Evolutionary conservation across 2,113 vertebrate species (phyloP).

Genomic region (Leucosticte australis): DNA sequence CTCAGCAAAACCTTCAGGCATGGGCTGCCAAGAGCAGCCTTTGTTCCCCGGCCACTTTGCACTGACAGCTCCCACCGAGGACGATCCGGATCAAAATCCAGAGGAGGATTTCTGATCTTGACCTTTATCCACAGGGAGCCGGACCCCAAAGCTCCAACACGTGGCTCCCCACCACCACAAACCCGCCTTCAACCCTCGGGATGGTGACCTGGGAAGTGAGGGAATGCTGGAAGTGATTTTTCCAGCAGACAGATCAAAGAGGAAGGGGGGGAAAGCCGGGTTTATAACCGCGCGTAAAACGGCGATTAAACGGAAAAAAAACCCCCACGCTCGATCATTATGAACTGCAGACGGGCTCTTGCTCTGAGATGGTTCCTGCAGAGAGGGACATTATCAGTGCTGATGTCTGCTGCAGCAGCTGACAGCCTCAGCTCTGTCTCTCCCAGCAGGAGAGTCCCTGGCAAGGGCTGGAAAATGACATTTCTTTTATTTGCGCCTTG

Average conservation of each 20-base stretch:
- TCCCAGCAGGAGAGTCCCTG: conserved; percentile 7
- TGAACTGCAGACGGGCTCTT: not conserved
- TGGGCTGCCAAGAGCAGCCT: not conserved
- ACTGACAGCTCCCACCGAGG: not conserved
- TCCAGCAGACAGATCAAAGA: conserved; percentile 3
- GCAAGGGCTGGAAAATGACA: not conserved
- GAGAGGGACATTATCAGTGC: not conserved
- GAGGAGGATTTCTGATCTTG: accelerated
- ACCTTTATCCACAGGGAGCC: not conserved
- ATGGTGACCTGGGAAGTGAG: not conserved
- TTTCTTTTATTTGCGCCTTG: not conserved
- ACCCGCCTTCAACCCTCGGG: not conserved
- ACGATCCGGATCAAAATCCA: not conserved
- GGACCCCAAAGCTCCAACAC: not conserved
- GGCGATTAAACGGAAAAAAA: not conserved
- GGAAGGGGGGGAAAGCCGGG: not conserved
- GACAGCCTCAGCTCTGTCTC: not conserved
- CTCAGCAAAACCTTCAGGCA: not conserved
- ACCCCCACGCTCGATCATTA: not conserved
- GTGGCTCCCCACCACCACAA: not conserved
- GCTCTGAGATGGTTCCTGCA: not conserved
- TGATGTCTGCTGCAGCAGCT: not conserved
- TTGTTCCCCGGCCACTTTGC: not conserved
- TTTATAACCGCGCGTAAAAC: not conserved
- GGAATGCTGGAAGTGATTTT: not conserved